Conservation (phyloP, 2,888 invertebrate genomes). For the Eristalis intricaria region DNA sequence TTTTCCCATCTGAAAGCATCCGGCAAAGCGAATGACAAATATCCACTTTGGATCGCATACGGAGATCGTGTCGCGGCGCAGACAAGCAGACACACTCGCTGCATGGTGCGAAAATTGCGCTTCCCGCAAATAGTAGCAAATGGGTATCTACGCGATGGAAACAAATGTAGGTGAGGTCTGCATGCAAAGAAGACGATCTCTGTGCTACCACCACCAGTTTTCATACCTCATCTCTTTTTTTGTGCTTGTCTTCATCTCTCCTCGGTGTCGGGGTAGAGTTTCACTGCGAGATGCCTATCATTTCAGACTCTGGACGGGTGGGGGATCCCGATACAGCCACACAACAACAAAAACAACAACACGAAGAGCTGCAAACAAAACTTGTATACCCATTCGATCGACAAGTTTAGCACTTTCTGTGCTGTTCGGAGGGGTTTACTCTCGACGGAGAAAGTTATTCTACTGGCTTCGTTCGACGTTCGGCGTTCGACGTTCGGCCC, state of each 20-base stretch:
- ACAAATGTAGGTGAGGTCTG: conserved; percentile 63
- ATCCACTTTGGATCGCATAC: conserved; percentile 31
- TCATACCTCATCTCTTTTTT: conserved; percentile 21
- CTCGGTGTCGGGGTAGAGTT: conserved; percentile 40
- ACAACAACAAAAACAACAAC: conserved; percentile 21
- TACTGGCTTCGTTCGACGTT: not conserved
- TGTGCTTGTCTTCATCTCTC: conserved; percentile 40
- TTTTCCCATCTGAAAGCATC: conserved; percentile 40
- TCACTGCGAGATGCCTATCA: conserved; percentile 62
- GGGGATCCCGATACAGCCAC: not conserved
- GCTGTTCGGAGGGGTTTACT: conserved; percentile 32
- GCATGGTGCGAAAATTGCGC: conserved; percentile 54
- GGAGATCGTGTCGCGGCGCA: not conserved
- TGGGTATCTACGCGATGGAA: conserved; percentile 46
- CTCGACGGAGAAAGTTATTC: conserved; percentile 63
- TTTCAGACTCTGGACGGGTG: conserved; percentile 36
- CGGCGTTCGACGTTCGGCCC: not conserved
- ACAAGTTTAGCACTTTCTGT: conserved; percentile 68
- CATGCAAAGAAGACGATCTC: conserved; percentile 55
- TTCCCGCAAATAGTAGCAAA: conserved; percentile 46
- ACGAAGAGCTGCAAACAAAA: conserved; percentile 23
- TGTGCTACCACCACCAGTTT: conserved; percentile 30
- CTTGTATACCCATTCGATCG: conserved; percentile 61
- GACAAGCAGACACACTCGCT: not conserved
- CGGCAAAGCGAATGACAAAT: conserved; percentile 64